Evolutionary conservation across 2,888 invertebrate genomes (phyloP).

Genomic region (Myopa testacea): DNA sequence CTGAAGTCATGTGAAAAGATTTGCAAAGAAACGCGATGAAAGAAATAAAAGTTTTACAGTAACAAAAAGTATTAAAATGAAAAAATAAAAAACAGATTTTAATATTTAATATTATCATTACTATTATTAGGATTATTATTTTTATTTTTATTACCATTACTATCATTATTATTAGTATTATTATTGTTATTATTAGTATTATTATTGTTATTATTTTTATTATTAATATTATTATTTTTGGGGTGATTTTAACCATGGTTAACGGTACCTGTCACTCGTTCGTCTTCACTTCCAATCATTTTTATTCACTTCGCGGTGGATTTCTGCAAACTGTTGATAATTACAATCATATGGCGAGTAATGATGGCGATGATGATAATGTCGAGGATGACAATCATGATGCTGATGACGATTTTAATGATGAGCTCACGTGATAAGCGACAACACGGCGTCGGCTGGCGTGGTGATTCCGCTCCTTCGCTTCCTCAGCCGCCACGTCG

Average conservation of each 20-base stretch:
- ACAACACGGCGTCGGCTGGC: neutral
- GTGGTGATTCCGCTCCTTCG: too few species aligned
- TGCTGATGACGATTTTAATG: neutral
- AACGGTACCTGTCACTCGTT: constrained; percentile 35
- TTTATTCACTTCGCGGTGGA: constrained; percentile 32
- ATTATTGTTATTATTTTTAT: neutral
- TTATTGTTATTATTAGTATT: too few species aligned
- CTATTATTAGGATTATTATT: too few species aligned
- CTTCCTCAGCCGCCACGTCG: neutral
- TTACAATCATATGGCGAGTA: constrained; percentile 16
- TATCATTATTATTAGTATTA: too few species aligned
- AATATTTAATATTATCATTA: too few species aligned
- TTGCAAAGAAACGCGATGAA: too few species aligned
- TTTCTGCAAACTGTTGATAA: constrained; percentile 30
- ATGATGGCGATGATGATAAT: constrained; percentile 19
- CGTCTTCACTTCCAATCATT: constrained; percentile 20
- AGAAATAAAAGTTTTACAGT: too few species aligned
- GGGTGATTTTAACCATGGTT: neutral
- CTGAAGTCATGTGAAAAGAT: neutral
- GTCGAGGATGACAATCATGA: neutral
- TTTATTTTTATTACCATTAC: too few species aligned
- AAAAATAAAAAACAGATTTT: too few species aligned
- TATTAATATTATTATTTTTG: neutral
- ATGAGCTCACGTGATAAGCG: neutral
- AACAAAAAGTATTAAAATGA: too few species aligned